Conservation (phyloP, 2,797 vertebrate genomes). For the Perodicticus potto region DNA sequence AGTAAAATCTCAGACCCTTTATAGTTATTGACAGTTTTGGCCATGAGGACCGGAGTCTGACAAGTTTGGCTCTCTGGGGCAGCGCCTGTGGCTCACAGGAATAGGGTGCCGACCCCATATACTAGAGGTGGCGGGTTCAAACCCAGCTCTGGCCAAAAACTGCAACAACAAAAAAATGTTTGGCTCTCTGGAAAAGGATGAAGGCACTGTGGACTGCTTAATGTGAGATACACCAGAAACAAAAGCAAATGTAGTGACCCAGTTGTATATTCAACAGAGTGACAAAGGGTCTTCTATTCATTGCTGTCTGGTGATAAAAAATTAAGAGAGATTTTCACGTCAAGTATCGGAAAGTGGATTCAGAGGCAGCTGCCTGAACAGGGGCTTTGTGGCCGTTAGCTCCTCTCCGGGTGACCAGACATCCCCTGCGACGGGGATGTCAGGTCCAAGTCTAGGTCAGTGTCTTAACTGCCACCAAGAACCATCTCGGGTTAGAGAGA, state of each 20-base stretch:
- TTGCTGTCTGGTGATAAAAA: background rate
- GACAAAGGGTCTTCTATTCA: background rate
- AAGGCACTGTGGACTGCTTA: background rate
- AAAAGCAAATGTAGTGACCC: background rate
- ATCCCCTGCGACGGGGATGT: background rate
- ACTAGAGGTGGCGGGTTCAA: no score
- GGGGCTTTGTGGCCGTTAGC: background rate
- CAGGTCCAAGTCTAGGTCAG: background rate
- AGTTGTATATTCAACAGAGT: background rate
- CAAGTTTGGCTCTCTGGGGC: background rate
- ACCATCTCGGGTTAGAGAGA: background rate
- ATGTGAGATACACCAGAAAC: background rate
- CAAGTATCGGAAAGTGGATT: no score
- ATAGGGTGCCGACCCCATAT: no score
- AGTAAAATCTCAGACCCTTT: background rate
- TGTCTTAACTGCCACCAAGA: background rate
- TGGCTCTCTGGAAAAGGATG: background rate
- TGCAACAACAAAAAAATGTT: background rate
- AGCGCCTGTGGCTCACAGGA: no score
- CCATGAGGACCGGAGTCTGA: background rate
- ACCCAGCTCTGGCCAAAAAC: no score
- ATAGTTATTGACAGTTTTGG: background rate
- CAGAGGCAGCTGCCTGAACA: background rate
- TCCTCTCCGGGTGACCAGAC: background rate
- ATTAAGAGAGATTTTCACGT: background rate